Evolutionary conservation across 1,140 invertebrate species (phyloP), one percentile per base, ranked within the genome.

Genomic region (Sitodiplosis mosellana): DNA sequence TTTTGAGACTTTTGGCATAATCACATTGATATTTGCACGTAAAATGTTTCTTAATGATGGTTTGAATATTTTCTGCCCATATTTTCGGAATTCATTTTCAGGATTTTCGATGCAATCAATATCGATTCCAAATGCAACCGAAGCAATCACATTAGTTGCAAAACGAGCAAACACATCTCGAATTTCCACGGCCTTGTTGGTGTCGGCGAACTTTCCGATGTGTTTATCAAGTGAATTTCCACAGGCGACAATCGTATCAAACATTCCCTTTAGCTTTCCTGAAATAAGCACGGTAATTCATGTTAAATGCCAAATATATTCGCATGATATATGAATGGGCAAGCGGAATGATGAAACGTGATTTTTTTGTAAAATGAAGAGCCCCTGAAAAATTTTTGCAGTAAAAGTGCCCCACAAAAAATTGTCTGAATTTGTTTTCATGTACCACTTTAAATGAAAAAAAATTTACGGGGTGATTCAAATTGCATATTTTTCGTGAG

Each of bases 91-190:
- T 46, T 46, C 33, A 34, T 8, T 3, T 12, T 46, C 20, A 12
- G 45, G 45, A 46, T 46, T 33, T 34, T 46, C 33, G 14, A 46
- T 46, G 17, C 21, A 17, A 46, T 46, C 19, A 7, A 33, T 8
- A 20, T 70, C 55, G 6, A 77, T 51, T 1, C 74, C 76, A 56
- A 79, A 77, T 0, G 70, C 70, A 19, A 64, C 65, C 0, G 65
- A 66, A 0, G 68, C 72, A 44, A 75, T 72, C 0, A 74, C 61
- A 49, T 76, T 73, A 1, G 68, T 72, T 0, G 70, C 65, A 49
- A 65, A 75, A 38, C 69, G 65, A 0, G 58, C 55, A 20, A 66
- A 56, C 2, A 70, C n/a, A 20, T 59, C 56, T 58, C 71, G 59
- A 22, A 66, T 56, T 48, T 69, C 64, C 8, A 69, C 51, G 5